Conservation (phyloP, 2,113 vertebrate species). For the Tinamus guttatus region DNA sequence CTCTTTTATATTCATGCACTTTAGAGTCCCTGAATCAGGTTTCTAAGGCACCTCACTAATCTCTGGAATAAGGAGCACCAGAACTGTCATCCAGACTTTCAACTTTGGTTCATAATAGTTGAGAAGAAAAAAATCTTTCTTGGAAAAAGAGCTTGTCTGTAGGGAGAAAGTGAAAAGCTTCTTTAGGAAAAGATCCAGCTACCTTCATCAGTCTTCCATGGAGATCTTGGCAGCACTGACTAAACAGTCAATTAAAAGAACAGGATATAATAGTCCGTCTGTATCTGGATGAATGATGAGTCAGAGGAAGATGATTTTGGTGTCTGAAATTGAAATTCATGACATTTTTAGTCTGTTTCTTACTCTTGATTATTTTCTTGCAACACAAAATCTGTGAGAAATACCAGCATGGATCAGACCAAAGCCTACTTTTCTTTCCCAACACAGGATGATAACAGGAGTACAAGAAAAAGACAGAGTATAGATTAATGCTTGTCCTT, state of each 20-base stretch:
- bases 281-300: constrained; percentile 55
- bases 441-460: background rate
- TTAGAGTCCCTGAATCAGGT: background rate
- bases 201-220: constrained; percentile 52
- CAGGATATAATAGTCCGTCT: constrained; percentile 45
- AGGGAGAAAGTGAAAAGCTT: constrained; percentile 30
- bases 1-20: background rate
- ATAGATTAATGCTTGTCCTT: background rate
- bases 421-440: background rate
- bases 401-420: background rate
- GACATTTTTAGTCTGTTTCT: background rate
- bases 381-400: background rate
- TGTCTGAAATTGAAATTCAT: constrained; percentile 40
- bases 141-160: background rate
- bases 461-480: background rate
- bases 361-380: constrained; percentile 20
- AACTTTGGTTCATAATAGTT: background rate
- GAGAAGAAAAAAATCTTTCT: background rate
- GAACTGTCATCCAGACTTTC: background rate
- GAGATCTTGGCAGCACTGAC: constrained; percentile 53
- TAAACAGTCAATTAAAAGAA: constrained; percentile 46
- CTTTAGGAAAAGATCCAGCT: constrained; percentile 25
- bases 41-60: background rate
- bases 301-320: constrained; percentile 21
- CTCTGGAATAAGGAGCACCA: background rate